Evolutionary conservation across 2,797 vertebrate genomes (phyloP).

Genomic region (Cryptoprocta ferox): DNA sequence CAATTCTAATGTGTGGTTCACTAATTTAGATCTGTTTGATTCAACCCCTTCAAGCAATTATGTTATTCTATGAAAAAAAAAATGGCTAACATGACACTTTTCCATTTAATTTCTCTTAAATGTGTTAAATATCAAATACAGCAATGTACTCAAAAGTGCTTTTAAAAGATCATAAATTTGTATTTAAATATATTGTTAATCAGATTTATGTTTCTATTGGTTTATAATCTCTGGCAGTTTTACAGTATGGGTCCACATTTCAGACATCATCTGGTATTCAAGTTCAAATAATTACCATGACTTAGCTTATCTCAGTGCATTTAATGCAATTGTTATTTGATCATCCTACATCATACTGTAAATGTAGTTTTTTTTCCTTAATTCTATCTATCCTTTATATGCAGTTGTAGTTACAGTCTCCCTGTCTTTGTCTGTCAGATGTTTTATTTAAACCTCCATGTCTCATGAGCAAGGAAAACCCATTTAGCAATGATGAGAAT

Average conservation of each 20-base stretch:
- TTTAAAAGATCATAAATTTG: neutral
- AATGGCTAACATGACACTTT: neutral
- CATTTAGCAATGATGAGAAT: constrained; percentile 33
- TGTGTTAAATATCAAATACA: neutral
- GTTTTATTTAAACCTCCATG: constrained; percentile 24
- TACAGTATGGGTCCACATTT: neutral
- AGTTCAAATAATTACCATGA: constrained; percentile 33
- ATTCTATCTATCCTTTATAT: neutral
- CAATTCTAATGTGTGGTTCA: neutral
- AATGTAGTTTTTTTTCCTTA: neutral
- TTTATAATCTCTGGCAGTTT: constrained; percentile 1
- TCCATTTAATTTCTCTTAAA: neutral
- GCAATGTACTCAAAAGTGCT: neutral
- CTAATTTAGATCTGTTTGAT: neutral
- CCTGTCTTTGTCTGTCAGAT: neutral
- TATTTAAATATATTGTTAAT: neutral
- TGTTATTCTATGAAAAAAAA: neutral
- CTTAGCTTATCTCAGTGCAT: neutral
- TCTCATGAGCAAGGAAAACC: constrained; percentile 3
- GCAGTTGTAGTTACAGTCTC: neutral
- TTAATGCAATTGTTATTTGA: constrained; percentile 47
- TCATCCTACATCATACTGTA: neutral
- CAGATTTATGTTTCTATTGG: neutral
- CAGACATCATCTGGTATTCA: neutral
- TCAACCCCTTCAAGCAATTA: neutral